Evolutionary conservation across 1,140 invertebrate genomes (phyloP).

Genomic region (Trypoxylus dichotomus): DNA sequence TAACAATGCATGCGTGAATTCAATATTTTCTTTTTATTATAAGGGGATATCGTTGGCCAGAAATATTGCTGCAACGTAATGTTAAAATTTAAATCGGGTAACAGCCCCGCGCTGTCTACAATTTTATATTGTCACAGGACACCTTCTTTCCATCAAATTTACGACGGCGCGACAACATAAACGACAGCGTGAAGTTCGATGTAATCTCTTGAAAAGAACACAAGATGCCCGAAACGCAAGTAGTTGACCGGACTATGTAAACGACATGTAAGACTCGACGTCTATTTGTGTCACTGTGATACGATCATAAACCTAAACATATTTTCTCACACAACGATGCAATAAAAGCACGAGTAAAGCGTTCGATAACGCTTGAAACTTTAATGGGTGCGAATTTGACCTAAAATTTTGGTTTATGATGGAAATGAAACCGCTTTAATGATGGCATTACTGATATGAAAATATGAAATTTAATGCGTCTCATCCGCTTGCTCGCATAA

Average conservation of each 20-base stretch:
- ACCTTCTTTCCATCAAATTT: background rate
- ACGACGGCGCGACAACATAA: background rate
- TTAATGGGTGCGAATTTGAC: background rate
- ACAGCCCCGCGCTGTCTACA: too few relatives aligned
- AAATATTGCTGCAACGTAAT: too few relatives aligned
- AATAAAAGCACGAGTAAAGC: background rate
- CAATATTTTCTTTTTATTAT: too few relatives aligned
- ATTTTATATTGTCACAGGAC: too few relatives aligned
- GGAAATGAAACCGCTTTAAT: background rate
- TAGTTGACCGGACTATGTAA: background rate
- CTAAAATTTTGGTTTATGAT: conserved; percentile 5
- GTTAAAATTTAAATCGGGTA: too few relatives aligned
- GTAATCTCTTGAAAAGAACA: background rate
- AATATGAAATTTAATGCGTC: background rate
- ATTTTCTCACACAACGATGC: background rate
- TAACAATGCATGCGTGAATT: too few relatives aligned
- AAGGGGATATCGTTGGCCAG: too few relatives aligned
- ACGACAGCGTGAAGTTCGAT: background rate
- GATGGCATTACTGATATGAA: background rate
- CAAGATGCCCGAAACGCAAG: background rate
- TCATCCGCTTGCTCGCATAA: background rate
- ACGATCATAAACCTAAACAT: background rate
- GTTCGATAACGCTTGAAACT: background rate
- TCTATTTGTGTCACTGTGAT: background rate
- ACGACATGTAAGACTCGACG: background rate